Evolutionary conservation across 2,888 invertebrate genomes (phyloP), one percentile per base, ranked within the genome.

Genomic region (Lysandra coridon): DNA sequence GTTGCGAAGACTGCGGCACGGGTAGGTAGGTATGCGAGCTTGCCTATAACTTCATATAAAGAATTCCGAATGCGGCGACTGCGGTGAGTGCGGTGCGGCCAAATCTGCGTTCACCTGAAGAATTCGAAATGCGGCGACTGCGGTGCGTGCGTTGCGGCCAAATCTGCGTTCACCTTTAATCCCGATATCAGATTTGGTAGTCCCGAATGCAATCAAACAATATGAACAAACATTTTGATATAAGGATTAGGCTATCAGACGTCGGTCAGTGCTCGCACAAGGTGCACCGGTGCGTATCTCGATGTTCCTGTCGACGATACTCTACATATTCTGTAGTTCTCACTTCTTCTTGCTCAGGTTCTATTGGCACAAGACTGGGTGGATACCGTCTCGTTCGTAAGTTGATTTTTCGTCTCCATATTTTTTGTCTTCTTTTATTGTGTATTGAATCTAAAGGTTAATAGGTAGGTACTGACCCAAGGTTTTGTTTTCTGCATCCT

Each of bases 201-300:
- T 62, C 33, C 12, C 64, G 64, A 33, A 69, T 69, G 64, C 64
- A 69, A 69, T 69, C 69, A 33, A 69, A 69, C 33, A 69, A 69
- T 69, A 33, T 33, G 30, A 33, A 69, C 64, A 69, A 33, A 12
- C 69, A 69, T 12, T 12, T 33, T 33, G 69, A 69, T 69, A 33
- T 5, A 5, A 14, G 69, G 69, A 69, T 69, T 37, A 37, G 12
- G 69, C 69, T 69, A 69, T 69, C 69, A 14, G 69, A 33, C 69
- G 69, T 23, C 33, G 69, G 14, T 5, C 5, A 69, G 69, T 69
- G 69, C 10, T 69, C 5, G 69, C 14, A 37, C 33, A 33, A 37
- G 69, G 33, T 69, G 69, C 69, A 33, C 69, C 69, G 12, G 14
- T 33, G 14, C 33, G 69, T 17, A 33, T 14, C 69, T 33, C 12